Percentiles rank a stretch among this genome's conserved stretches.
phyloP scores from a whole-genome alignment of 1,140 invertebrate species.

The Drosophila parabipectinata region DNA sequence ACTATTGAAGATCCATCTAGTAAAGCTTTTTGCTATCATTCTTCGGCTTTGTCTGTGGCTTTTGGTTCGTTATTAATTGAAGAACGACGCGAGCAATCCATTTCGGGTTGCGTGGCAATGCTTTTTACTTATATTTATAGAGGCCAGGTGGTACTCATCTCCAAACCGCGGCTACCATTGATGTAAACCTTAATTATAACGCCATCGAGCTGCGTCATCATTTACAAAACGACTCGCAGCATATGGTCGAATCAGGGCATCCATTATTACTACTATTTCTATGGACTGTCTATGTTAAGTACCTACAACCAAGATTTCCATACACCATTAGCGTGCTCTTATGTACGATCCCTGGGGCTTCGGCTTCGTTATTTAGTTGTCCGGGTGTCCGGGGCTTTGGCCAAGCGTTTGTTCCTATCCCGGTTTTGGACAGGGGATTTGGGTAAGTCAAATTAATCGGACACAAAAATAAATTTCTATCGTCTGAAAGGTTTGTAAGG shows the following conservation, averaged over 20 bases:
- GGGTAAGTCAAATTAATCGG: background rate
- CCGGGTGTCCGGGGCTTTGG: background rate
- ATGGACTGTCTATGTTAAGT: constrained; percentile 15
- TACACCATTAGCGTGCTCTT: constrained; percentile 14
- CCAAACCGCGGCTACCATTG: constrained; percentile 23
- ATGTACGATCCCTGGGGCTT: constrained; percentile 8
- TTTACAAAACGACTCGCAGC: constrained; percentile 57
- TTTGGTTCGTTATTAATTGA: constrained; percentile 68
- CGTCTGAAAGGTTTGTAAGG: background rate
- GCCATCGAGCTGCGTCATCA: constrained; percentile 75
- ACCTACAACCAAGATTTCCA: constrained; percentile 21
- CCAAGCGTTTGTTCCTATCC: background rate
- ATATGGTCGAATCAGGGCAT: constrained; percentile 51
- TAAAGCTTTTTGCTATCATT: background rate
- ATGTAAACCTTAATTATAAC: constrained; percentile 77
- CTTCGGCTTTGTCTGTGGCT: constrained; percentile 37
- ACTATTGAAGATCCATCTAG: background rate
- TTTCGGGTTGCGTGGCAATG: constrained; percentile 25
- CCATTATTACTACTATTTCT: constrained; percentile 41
- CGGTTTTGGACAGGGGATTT: background rate
- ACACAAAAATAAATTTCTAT: background rate
- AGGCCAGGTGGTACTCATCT: constrained; percentile 57
- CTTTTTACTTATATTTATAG: constrained; percentile 56
- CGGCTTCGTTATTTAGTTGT: background rate
- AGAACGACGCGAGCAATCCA: constrained; percentile 11